These are phyloP conservation scores for Apamea anceps DNA, from an alignment of 2,888 invertebrate genomes.

Conservation along the genomic window DNA sequence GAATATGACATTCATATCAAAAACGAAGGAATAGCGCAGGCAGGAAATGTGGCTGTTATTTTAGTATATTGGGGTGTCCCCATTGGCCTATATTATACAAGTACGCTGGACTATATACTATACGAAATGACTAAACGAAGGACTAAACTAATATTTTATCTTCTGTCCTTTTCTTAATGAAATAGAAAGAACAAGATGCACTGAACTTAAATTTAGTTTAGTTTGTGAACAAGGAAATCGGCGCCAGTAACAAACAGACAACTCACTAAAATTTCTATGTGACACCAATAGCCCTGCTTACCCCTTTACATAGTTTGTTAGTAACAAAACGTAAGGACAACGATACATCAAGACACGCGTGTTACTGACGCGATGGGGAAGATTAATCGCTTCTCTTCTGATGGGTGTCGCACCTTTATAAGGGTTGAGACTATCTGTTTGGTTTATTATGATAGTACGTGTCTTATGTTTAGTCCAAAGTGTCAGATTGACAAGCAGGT, in stretches of 20 bases:
- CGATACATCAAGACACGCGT: constrained; percentile 54
- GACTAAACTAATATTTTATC: too few species aligned
- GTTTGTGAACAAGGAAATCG: too few species aligned
- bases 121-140: too few species aligned
- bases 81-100: too few species aligned
- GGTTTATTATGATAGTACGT: background rate
- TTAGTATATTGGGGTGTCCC: background rate
- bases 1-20: background rate
- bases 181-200: too few species aligned
- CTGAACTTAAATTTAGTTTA: too few species aligned
- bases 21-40: background rate
- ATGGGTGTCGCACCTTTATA: constrained; percentile 32
- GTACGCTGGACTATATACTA: too few species aligned
- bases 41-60: background rate
- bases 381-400: constrained; percentile 46
- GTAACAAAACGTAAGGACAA: constrained; percentile 25
- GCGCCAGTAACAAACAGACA: background rate
- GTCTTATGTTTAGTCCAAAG: background rate
- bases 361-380: constrained; percentile 43
- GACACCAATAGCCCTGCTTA: background rate
- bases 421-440: constrained; percentile 4
- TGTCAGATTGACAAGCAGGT: background rate
- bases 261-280: background rate
- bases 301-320: constrained; percentile 1
- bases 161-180: too few species aligned